Percentiles rank a stretch among this genome's conserved stretches.
Evolutionary conservation across 2,797 vertebrate species (phyloP).

Genomic region (Chrysocyon brachyurus): DNA sequence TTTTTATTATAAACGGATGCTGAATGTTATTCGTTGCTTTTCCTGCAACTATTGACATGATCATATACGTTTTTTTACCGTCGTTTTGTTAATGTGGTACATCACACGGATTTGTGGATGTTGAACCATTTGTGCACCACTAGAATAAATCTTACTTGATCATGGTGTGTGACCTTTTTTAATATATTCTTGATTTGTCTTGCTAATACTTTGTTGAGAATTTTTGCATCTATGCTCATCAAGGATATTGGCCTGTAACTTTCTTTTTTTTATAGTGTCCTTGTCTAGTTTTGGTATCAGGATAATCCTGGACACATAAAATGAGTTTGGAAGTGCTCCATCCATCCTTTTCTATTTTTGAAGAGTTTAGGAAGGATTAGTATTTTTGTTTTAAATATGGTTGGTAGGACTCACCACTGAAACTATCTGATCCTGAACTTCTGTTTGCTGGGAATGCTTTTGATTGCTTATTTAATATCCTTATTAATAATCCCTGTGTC

Average conservation of each 20-base stretch:
- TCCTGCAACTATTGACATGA: not conserved
- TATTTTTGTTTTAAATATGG: not conserved
- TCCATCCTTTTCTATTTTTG: not conserved
- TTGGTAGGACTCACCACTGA: not conserved
- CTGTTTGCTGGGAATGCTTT: not conserved
- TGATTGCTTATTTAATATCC: not conserved
- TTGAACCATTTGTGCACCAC: not conserved
- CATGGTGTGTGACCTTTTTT: not conserved
- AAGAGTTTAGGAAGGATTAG: not conserved
- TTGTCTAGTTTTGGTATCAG: not conserved
- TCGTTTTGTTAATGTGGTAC: not conserved
- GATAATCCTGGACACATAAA: not conserved
- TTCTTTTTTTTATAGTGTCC: not conserved
- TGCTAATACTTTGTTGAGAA: not conserved
- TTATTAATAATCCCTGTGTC: not conserved
- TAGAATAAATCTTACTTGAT: not conserved
- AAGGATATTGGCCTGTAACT: not conserved
- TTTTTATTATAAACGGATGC: not conserved
- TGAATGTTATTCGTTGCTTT: not conserved
- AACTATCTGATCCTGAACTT: not conserved
- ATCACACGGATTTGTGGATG: not conserved
- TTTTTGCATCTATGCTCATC: not conserved
- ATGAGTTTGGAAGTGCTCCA: not conserved
- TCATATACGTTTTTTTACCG: not conserved
- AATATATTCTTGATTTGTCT: not conserved